Conservation (phyloP, 1,140 invertebrate genomes). For the Macrocentrus cingulum region DNA sequence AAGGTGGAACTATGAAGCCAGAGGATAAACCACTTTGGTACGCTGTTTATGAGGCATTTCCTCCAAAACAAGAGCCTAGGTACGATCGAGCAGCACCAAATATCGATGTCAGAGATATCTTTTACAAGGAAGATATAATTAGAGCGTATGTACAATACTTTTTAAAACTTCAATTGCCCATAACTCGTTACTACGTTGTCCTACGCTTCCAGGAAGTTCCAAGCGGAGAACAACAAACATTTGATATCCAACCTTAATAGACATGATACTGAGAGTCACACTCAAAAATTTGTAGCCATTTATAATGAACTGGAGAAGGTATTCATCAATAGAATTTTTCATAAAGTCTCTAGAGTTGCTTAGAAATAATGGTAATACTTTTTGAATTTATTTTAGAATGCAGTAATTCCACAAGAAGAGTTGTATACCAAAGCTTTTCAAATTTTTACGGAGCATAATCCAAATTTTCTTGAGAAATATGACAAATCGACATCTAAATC, state of each 20-base stretch:
- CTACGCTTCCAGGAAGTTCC: constrained; percentile 63
- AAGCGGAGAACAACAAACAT: constrained; percentile 59
- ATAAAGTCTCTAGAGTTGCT: neutral
- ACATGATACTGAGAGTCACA: constrained; percentile 57
- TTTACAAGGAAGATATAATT: constrained; percentile 83
- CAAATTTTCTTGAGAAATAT: too few relatives aligned
- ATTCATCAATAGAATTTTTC: neutral
- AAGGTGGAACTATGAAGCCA: constrained; percentile 71
- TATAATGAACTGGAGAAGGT: constrained; percentile 60
- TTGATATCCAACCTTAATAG: constrained; percentile 59
- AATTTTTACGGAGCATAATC: too few relatives aligned
- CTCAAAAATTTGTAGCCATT: constrained; percentile 63
- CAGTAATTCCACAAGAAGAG: too few relatives aligned
- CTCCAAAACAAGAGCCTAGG: constrained; percentile 76
- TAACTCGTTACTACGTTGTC: neutral
- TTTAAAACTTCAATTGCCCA: neutral
- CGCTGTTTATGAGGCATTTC: constrained; percentile 83
- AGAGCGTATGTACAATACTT: constrained; percentile 70
- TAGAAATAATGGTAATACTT: neutral
- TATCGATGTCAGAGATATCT: constrained; percentile 68
- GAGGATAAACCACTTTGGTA: constrained; percentile 88
- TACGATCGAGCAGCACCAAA: constrained; percentile 67
- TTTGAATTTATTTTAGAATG: too few relatives aligned
- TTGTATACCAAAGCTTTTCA: too few relatives aligned
- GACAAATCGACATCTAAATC: too few relatives aligned